Percentiles rank a stretch among this genome's conserved stretches.
Evolutionary conservation across 2,797 vertebrate genomes (phyloP).

Genomic region (Pangasius macronema): DNA sequence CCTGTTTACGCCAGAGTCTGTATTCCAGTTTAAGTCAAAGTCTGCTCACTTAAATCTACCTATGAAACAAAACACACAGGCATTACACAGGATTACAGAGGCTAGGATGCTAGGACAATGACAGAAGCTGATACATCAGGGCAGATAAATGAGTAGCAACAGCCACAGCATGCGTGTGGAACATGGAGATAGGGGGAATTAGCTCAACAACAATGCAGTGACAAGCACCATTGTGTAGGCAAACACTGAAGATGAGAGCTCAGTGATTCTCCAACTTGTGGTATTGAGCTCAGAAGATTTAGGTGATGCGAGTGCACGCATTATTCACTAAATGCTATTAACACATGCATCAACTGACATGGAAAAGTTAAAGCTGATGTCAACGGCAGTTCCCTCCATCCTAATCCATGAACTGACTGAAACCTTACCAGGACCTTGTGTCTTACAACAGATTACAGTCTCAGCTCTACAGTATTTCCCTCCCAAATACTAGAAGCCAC

Average conservation of each 20-base stretch:
- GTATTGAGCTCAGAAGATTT: constrained; percentile 69
- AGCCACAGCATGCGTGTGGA: constrained; percentile 78
- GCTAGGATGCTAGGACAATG: constrained; percentile 72
- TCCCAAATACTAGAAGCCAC: constrained; percentile 68
- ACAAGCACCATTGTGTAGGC: constrained; percentile 69
- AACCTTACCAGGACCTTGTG: constrained; percentile 79
- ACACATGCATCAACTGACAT: constrained; percentile 75
- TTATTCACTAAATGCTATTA: constrained; percentile 84
- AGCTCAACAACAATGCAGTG: constrained; percentile 69
- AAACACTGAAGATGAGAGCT: constrained; percentile 60
- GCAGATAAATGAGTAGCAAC: constrained; percentile 67
- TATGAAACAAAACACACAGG: constrained; percentile 68
- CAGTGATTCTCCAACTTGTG: constrained; percentile 76
- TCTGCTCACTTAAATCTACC: constrained; percentile 69
- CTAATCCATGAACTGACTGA: constrained; percentile 82
- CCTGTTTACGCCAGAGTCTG: background rate
- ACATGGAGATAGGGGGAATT: constrained; percentile 81
- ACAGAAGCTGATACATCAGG: constrained; percentile 63
- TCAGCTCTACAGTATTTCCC: constrained; percentile 69
- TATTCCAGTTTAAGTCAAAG: constrained; percentile 58
- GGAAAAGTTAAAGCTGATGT: constrained; percentile 81
- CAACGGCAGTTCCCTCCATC: constrained; percentile 78
- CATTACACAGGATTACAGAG: constrained; percentile 79
- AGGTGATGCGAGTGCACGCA: constrained; percentile 69
- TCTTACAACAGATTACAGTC: constrained; percentile 81